Conservation (phyloP, 2,888 invertebrate species). For the Stenichneumon culpator region DNA sequence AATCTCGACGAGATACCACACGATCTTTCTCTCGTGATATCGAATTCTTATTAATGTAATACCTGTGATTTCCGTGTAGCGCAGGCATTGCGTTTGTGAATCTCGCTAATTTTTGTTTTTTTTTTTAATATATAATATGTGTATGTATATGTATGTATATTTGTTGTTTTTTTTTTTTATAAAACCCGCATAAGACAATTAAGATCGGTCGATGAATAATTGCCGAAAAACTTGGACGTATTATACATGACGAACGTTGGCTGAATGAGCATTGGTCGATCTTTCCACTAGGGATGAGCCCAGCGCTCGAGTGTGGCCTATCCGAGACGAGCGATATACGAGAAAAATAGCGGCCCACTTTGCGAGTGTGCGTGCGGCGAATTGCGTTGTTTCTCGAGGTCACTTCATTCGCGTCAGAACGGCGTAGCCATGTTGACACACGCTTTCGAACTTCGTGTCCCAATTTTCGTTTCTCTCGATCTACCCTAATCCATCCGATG, state of each 20-base stretch:
- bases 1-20: conserved; percentile 23
- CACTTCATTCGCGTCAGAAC: not conserved
- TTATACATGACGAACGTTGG: conserved; percentile 61
- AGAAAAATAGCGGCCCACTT: conserved; percentile 27
- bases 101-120: conserved; percentile 27
- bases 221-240: conserved; percentile 61
- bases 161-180: conserved; percentile 36
- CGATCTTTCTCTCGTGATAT: conserved; percentile 43
- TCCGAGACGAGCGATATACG: conserved; percentile 52
- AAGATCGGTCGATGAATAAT: conserved; percentile 61
- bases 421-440: not conserved
- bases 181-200: conserved; percentile 70
- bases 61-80: conserved; percentile 68
- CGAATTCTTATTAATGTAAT: conserved; percentile 67
- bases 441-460: not conserved
- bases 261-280: conserved; percentile 59
- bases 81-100: conserved; percentile 72
- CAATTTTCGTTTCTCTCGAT: not conserved
- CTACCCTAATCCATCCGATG: not conserved
- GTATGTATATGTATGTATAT: not conserved
- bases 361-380: conserved; percentile 2
- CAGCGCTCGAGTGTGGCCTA: conserved; percentile 52
- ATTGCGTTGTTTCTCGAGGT: conserved; percentile 11
- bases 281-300: conserved; percentile 57
- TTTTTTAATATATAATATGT: not conserved